Evolutionary conservation across 2,797 vertebrate species (phyloP), one percentile per base, ranked within the genome.

Genomic region (Catharus ustulatus): DNA sequence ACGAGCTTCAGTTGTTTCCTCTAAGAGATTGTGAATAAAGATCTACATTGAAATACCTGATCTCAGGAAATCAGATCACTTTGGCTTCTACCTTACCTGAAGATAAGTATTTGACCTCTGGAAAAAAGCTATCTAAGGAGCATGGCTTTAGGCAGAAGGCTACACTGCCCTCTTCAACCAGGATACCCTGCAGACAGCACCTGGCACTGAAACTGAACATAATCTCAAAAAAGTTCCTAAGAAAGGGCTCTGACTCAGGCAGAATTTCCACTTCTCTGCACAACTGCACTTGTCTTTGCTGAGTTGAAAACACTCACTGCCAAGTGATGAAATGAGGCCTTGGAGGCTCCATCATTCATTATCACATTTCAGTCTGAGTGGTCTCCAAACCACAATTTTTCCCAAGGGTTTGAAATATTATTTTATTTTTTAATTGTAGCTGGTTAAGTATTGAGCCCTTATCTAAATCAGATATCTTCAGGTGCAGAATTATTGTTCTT

Each of bases 321-420:
- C 2, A 29, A 91, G 59, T 32, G 68, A 63, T 51, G 78, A 82
- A 95, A 73, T 5, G 3, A 61, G 81, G 81, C 74, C 73, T 81
- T 67, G 83, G 73, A 93, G 80, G 62, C 59, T 84, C 67, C 80
- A 85, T 79, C 83, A 19, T 38, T 90, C 80, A 68, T 84, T 78
- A 93, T 23, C 83, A 58, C 69, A 71, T 88, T 92, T 90, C 80
- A 90, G 80, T 75, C 76, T 68, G 76, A 93, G 76, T 67, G 57
- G 76, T 68, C 92, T 93, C 83, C 74, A 93, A 90, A 91, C 63
- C 74, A 93, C 93, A 87, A 21, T n/a, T 92, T 62, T 78, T 82
- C 85, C 49, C 66, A 68, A 68, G 38, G 66, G 77, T 75, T 32
- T 71, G 18, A 63, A 79, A 59, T 59, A 38, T 17, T 48, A 30